Percentiles rank a stretch among this genome's conserved stretches.
Conservation (phyloP, 2,113 vertebrate genomes). For the Xenus cinereus region DNA sequence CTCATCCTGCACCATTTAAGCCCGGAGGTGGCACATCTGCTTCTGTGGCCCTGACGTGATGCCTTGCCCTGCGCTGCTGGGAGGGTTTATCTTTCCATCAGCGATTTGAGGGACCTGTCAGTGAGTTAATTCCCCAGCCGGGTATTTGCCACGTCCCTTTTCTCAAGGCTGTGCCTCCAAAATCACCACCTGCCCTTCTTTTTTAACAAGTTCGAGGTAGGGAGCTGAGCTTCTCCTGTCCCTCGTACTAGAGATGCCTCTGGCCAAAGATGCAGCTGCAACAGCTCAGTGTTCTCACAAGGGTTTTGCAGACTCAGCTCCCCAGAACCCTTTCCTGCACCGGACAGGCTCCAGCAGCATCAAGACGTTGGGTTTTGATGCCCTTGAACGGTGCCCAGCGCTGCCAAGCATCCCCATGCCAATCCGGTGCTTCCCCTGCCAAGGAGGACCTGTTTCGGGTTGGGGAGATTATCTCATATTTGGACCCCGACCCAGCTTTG, state of each 20-base stretch:
- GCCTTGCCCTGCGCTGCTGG: fast-evolving
- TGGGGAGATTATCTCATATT: not conserved
- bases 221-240: not conserved
- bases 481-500: not conserved
- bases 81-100: not conserved
- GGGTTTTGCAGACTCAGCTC: not conserved
- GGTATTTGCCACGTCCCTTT: not conserved
- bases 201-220: not conserved
- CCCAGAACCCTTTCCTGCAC: not conserved
- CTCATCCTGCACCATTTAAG: not conserved
- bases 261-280: not conserved
- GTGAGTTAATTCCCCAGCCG: not conserved
- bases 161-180: not conserved
- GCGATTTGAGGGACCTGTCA: not conserved
- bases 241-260: not conserved
- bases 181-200: not conserved
- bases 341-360: not conserved
- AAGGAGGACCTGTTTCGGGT: not conserved
- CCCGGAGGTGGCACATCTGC: not conserved
- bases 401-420: not conserved
- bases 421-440: fast-evolving
- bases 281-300: not conserved
- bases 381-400: fast-evolving
- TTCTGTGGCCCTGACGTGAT: not conserved
- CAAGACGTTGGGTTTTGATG: fast-evolving